Evolutionary conservation across 2,113 vertebrate genomes (phyloP).

Genomic region (Sylvicapra grimmia): DNA sequence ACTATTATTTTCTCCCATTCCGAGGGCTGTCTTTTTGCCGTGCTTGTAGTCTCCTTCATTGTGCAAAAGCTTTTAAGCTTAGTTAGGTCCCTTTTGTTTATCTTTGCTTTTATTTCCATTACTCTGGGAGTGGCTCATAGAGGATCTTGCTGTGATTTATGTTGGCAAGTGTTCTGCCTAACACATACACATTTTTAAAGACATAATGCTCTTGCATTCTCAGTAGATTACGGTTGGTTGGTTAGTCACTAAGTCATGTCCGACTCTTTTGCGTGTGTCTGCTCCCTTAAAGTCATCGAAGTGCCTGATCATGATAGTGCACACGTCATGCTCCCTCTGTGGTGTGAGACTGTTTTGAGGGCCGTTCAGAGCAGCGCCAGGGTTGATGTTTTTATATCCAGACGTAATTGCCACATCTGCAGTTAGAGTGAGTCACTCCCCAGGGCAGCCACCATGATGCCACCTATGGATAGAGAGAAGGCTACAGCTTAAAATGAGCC

Average conservation of each 20-base stretch:
- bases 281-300: not conserved
- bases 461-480: not conserved
- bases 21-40: not conserved
- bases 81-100: not conserved
- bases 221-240: not conserved
- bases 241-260: not conserved
- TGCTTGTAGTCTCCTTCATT: not conserved
- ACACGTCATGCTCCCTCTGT: fast-evolving
- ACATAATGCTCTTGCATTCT: not conserved
- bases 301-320: fast-evolving
- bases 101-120: not conserved
- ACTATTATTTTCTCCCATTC: not conserved
- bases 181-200: not conserved
- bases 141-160: not conserved
- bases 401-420: not conserved
- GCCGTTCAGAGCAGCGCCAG: not conserved
- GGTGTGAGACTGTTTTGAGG: not conserved
- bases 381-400: not conserved
- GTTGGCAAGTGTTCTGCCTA: not conserved
- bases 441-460: not conserved
- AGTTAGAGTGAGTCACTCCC: not conserved
- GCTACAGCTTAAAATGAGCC: not conserved
- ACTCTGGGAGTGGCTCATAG: not conserved
- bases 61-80: not conserved
- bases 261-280: not conserved